Evolutionary conservation across 2,113 vertebrate genomes (phyloP), one percentile per base, ranked within the genome.

Genomic region (Aviceda subcristata): DNA sequence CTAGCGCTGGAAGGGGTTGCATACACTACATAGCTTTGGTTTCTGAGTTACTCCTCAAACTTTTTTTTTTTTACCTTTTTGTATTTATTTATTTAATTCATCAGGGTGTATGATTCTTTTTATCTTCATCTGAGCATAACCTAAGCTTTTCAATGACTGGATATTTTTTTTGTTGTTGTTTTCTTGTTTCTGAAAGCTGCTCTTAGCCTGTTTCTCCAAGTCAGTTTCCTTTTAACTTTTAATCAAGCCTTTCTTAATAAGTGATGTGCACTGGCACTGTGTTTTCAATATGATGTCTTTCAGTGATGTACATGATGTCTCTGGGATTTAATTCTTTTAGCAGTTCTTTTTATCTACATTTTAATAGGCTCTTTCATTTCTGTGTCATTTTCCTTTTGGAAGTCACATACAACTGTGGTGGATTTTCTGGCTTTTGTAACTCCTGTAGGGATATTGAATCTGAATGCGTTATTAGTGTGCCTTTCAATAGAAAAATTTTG

Each of bases 351-450:
- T 51, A 64, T 84, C 50, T 79, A 82, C 30, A 66, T 80, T 96
- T 95, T 84, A 71, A 67, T 91, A 55, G 77, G 24, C 64, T 15
- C 3, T 46, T 26, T 80, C 36, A 39, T 92, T 97, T 89, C 43
- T 88, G 24, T 92, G 67, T 86, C 50, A 21, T 91, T 86, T 92
- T 83, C 27, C 50, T 76, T 94, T 94, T 91, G 72, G 56, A 95
- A 91, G 68, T 64, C 7, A 2, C 0, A 5, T 43, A 57, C 6
- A 66, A 30, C 36, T 76, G 24, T 79, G 57, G 57, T 86, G 48
- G 36, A 45, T 91, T 91, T 94, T 94, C 46, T 86, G 88, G 34
- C 71, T 94, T 92, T 80, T 89, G 13, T 89, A 55, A 63, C 59
- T 88, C 72, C 88, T 77, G 36, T 93, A 88, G 91, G 53, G 86